Base-by-base conservation (phyloP, 2,888 invertebrate species). In the Acanthacorydalis orientalis region DNA sequence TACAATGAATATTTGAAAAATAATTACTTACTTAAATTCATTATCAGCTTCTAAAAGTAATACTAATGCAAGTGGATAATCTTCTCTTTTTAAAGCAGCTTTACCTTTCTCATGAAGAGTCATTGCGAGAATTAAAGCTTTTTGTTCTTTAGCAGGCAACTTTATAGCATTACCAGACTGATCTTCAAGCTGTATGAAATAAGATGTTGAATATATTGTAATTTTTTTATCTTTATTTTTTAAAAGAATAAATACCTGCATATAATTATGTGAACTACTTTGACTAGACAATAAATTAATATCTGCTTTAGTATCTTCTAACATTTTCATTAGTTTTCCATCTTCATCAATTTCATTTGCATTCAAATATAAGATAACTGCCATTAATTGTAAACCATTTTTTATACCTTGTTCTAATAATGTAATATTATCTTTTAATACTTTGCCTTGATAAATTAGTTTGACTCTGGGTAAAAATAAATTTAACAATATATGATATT, bases 21-120 rank as follows among this genome's bases (percentile, higher is more conserved):
- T 48, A 41, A 33, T 34, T 35, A 55, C 53, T 55, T 58, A 78
- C 73, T 72, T 73, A 57, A 83, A 78, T 58, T 78, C 80, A 40
- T 75, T 69, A 57, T 89, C 88, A 1, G 88, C 84, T 59, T 88
- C 88, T 14, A 88, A 64, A 15, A 88, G 69, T 52, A 86, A 68
- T 7, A 87, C 72, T 7, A 89, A 61, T 0, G 87, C 85, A 14
- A 78, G 73, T 1, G 81, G 69, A 57, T 77, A 80, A 55, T 84
- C 75, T 50, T 75, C 72, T 9, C 67, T 65, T 56, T 75, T 76
- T 53, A 86, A 66, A 0, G 81, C 80, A 1, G 75, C 69, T 12
- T 80, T 71, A 0, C 87, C 88, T 50, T 85, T 83, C 63, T 86
- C 86, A 62, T 88, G 85, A 42, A 86, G 68, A 4, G 87, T 78